A percentile compares a stretch with the other conserved stretches of the same genome.
These are phyloP conservation scores for Hyppa rectilinea DNA, from an alignment of 2,888 invertebrate species.

Conservation along the genomic window DNA sequence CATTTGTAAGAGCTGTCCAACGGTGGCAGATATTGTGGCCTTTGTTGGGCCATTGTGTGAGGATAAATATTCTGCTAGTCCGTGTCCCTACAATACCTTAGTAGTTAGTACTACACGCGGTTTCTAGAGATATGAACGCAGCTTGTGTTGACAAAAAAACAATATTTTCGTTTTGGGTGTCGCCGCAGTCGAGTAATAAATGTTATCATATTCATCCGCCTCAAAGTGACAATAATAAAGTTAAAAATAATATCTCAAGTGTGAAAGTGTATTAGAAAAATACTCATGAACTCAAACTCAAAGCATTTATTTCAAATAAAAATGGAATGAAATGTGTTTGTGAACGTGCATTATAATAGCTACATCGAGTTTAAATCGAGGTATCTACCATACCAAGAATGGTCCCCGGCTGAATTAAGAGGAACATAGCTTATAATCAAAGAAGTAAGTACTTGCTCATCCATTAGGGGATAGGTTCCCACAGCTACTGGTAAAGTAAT, in stretches of 20 bases:
- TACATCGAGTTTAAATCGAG: constrained; percentile 9
- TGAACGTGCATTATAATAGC: not conserved
- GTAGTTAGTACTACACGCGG: constrained; percentile 35
- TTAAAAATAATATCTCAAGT: no score
- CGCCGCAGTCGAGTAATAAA: not conserved
- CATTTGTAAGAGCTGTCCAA: constrained; percentile 45
- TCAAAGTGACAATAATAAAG: not conserved
- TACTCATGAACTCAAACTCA: no score
- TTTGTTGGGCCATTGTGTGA: constrained; percentile 37
- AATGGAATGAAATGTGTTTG: no score
- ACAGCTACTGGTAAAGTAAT: not conserved
- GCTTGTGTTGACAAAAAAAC: constrained; percentile 8
- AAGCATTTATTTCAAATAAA: no score
- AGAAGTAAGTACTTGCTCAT: constrained; percentile 1
- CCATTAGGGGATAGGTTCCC: not conserved
- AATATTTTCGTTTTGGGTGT: not conserved
- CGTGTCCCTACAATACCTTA: constrained; percentile 12
- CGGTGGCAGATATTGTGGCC: constrained; percentile 24
- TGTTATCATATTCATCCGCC: not conserved
- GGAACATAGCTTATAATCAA: constrained; percentile 1
- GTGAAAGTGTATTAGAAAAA: no score
- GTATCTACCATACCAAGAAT: constrained; percentile 8
- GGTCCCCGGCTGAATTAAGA: constrained; percentile 1
- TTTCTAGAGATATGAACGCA: constrained; percentile 16
- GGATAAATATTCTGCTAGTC: constrained; percentile 38